A percentile compares a stretch with the other conserved stretches of the same genome.
phyloP scores from a whole-genome alignment of 2,797 vertebrate species.

The Coregonus sp. region DNA sequence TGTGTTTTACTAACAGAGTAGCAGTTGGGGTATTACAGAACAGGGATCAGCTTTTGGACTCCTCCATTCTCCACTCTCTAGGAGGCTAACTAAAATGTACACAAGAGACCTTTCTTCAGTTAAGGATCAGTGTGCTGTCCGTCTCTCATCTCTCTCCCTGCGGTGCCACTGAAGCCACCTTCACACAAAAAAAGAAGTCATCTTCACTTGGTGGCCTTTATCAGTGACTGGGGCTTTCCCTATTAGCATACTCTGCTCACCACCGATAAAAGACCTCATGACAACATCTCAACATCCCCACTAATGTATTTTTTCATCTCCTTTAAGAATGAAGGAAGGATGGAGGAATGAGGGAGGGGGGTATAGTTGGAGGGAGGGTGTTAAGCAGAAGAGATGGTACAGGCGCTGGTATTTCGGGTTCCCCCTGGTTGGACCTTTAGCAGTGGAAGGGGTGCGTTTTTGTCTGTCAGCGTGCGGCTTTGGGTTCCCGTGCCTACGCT shows the following conservation, averaged over 20 bases:
- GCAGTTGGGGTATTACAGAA: slow-evolving; percentile 51
- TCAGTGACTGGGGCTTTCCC: slow-evolving; percentile 46
- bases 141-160: slow-evolving; percentile 30
- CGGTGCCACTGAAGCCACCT: slow-evolving; percentile 32
- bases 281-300: slow-evolving; percentile 48
- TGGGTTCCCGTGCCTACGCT: slow-evolving; percentile 61
- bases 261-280: slow-evolving; percentile 57
- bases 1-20: slow-evolving; percentile 59
- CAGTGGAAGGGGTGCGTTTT: slow-evolving; percentile 1
- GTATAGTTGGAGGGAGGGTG: background rate
- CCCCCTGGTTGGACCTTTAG: slow-evolving; percentile 10
- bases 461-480: slow-evolving; percentile 59
- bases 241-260: slow-evolving; percentile 56
- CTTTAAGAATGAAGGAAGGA: slow-evolving; percentile 39
- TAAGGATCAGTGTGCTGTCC: background rate
- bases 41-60: slow-evolving; percentile 36
- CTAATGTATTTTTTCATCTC: slow-evolving; percentile 32
- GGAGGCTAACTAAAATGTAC: slow-evolving; percentile 52
- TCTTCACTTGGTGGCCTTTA: slow-evolving; percentile 46
- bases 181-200: slow-evolving; percentile 13
- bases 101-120: slow-evolving; percentile 7
- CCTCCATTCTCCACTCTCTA: slow-evolving; percentile 42
- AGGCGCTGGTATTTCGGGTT: slow-evolving; percentile 53
- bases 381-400: background rate
- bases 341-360: slow-evolving; percentile 10